phyloP scores from a whole-genome alignment of 2,797 vertebrate genomes.

The Hyperoplus immaculatus region DNA sequence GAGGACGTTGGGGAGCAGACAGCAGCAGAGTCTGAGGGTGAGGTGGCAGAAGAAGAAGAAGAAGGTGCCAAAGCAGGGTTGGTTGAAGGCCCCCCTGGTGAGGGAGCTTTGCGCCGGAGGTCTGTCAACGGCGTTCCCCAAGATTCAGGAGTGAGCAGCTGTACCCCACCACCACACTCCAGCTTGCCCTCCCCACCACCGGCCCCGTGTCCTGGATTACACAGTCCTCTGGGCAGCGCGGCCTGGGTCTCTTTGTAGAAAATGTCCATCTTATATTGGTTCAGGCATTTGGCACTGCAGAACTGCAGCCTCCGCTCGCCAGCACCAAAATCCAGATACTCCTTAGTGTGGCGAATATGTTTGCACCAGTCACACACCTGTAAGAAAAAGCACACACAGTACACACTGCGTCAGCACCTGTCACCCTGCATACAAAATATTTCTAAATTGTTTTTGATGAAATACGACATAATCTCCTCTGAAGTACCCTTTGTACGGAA shows the following conservation, averaged over 20 bases:
- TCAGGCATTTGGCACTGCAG: slow-evolving; percentile 99
- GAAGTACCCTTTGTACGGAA: slow-evolving; percentile 38
- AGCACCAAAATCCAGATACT: slow-evolving; percentile 99
- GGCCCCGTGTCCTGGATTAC: slow-evolving; percentile 90
- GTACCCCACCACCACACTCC: slow-evolving; percentile 92
- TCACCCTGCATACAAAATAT: slow-evolving; percentile 36
- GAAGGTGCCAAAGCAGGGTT: slow-evolving; percentile 89
- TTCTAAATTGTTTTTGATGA: slow-evolving; percentile 57
- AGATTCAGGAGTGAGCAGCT: slow-evolving; percentile 98
- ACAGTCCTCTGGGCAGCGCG: slow-evolving; percentile 93
- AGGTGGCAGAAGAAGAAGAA: slow-evolving; percentile 89
- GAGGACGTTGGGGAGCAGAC: slow-evolving; percentile 90
- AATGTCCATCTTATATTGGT: slow-evolving; percentile 99
- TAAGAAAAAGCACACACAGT: slow-evolving; percentile 69
- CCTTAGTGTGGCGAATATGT: slow-evolving; percentile 99
- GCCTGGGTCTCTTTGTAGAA: slow-evolving; percentile 99
- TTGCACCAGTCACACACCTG: slow-evolving; percentile 99
- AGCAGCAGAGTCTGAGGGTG: slow-evolving; percentile 92
- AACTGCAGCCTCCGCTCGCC: slow-evolving; percentile 99
- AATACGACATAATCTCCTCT: slow-evolving; percentile 46
- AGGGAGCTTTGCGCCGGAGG: slow-evolving; percentile 94
- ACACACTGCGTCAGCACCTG: slow-evolving; percentile 54
- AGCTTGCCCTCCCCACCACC: slow-evolving; percentile 90
- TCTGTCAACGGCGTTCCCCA: slow-evolving; percentile 96
- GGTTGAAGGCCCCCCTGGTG: slow-evolving; percentile 89